These are phyloP conservation scores for Psittacula echo DNA, from an alignment of 2,797 vertebrate genomes.

Conservation along the genomic window DNA sequence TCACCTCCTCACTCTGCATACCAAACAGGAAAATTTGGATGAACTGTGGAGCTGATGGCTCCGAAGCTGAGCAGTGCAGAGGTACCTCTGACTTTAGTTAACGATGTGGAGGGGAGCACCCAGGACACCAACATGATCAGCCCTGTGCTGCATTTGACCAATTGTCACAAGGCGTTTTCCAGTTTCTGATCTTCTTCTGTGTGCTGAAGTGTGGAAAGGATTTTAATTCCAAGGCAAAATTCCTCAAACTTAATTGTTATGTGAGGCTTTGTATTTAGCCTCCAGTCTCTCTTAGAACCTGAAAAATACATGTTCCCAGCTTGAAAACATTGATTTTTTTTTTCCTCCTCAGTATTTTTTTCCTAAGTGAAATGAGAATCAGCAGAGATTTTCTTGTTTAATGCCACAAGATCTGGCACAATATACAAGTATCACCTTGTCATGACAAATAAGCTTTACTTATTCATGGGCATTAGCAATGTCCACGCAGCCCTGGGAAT, in stretches of 20 bases:
- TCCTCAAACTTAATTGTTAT: neutral
- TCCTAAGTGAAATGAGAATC: neutral
- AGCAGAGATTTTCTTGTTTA: slow-evolving; percentile 8
- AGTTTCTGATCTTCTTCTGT: neutral
- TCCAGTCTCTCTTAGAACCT: neutral
- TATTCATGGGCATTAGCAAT: neutral
- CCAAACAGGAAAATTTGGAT: neutral
- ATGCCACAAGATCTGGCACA: neutral
- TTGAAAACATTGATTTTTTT: neutral
- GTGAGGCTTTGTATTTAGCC: neutral
- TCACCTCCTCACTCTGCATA: neutral
- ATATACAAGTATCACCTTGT: slow-evolving; percentile 3
- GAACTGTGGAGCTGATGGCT: neutral
- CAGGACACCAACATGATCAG: neutral
- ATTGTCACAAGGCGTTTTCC: neutral
- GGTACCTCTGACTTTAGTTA: neutral
- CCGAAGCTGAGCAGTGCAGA: neutral
- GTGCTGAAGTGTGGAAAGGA: neutral
- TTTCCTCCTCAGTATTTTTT: neutral
- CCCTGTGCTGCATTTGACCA: neutral
- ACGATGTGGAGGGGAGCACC: neutral
- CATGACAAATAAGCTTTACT: slow-evolving; percentile 24
- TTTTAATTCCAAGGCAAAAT: neutral
- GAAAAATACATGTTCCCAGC: neutral
- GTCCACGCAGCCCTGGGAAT: neutral